phyloP scores from a whole-genome alignment of 2,113 vertebrate genomes.

The Misgurnus mizolepis region DNA sequence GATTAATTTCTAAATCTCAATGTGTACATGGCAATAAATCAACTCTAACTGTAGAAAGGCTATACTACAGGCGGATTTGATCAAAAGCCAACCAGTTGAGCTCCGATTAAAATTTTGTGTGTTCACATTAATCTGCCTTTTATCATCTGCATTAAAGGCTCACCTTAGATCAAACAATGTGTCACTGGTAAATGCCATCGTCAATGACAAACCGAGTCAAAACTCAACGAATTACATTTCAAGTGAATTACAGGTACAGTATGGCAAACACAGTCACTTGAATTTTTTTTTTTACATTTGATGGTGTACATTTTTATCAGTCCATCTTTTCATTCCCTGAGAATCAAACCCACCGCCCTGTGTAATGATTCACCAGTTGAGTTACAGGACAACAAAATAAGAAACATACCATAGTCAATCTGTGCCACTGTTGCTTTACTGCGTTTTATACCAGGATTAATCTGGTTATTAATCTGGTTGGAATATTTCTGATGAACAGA shows the following conservation, averaged over 20 bases:
- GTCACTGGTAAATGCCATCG: conserved; percentile 11
- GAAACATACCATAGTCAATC: too few relatives aligned
- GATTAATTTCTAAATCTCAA: conserved; percentile 23
- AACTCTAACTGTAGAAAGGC: conserved; percentile 21
- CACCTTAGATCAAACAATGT: not conserved
- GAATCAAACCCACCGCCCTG: not conserved
- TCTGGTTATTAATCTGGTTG: too few relatives aligned
- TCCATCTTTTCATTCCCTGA: not conserved
- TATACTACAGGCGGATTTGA: not conserved
- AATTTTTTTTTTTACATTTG: not conserved
- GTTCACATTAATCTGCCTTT: not conserved
- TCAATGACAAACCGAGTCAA: not conserved
- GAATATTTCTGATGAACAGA: too few relatives aligned
- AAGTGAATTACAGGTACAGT: not conserved
- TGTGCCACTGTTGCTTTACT: not conserved
- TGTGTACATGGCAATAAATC: conserved; percentile 23
- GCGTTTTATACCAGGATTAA: too few relatives aligned
- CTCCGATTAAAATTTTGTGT: conserved; percentile 49
- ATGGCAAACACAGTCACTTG: not conserved
- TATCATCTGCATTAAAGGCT: not conserved
- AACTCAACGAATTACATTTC: not conserved
- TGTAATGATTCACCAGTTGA: not conserved
- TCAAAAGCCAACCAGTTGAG: conserved; percentile 66
- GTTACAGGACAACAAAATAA: not conserved
- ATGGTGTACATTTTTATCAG: conserved; percentile 12